These are phyloP conservation scores for Alligator sinensis DNA, from an alignment of 2,113 vertebrate genomes.

Conservation along the genomic window DNA sequence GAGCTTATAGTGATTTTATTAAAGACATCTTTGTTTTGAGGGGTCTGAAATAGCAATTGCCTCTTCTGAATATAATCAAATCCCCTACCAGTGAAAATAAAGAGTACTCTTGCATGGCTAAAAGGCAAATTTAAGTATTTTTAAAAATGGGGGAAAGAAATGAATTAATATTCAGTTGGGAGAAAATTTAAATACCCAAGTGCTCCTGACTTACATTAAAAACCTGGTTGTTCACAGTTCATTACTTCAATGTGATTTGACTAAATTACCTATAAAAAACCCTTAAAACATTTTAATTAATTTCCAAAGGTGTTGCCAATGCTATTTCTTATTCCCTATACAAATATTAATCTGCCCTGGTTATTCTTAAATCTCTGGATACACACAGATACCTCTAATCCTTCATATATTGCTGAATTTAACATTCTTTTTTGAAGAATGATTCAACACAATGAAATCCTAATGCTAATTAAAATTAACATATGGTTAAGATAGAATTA, in stretches of 20 bases:
- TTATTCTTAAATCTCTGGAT: slow-evolving; percentile 55
- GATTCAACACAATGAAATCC: slow-evolving; percentile 49
- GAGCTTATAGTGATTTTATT: fast-evolving
- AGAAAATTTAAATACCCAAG: background rate
- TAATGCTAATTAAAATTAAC: slow-evolving; percentile 67
- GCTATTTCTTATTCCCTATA: slow-evolving; percentile 35
- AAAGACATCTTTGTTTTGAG: background rate
- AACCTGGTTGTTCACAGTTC: slow-evolving; percentile 18
- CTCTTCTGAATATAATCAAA: slow-evolving; percentile 6
- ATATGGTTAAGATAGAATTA: slow-evolving; percentile 47
- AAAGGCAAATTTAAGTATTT: slow-evolving; percentile 5
- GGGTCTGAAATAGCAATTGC: background rate
- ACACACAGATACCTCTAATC: slow-evolving; percentile 65
- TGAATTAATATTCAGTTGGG: background rate
- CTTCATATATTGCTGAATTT: slow-evolving; percentile 42
- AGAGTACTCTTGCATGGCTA: background rate
- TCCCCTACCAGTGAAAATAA: background rate
- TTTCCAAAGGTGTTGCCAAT: slow-evolving; percentile 65
- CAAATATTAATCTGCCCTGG: slow-evolving; percentile 56
- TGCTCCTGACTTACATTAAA: background rate
- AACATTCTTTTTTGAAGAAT: slow-evolving; percentile 48
- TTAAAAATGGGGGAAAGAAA: background rate
- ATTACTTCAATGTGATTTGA: slow-evolving; percentile 58
- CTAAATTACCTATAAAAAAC: slow-evolving; percentile 65
- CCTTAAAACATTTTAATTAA: slow-evolving; percentile 69